Evolutionary conservation across 1,140 invertebrate species (phyloP), one percentile per base, ranked within the genome.

Genomic region (Archivesica marissinica): DNA sequence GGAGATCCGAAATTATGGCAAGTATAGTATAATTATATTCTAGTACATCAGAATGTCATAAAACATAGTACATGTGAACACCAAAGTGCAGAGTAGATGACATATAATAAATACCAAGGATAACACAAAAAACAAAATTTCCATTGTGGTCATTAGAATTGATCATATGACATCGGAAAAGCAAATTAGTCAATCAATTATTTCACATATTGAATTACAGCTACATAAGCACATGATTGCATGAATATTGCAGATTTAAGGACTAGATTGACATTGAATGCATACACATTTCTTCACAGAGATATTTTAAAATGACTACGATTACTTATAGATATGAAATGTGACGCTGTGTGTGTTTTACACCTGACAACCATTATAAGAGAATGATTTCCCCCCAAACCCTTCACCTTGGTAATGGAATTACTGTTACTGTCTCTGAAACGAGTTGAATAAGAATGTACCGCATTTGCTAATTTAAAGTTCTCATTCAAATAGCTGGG

Each of bases 281-380:
- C 56, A 59, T 59, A 59, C 28, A 59, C 28, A 30, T 23, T 59
- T 28, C 25, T 30, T 59, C 33, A 11, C n/a, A 59, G 11, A 59
- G 11, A 59, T 59, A 30, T 64, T 64, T 74, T 74, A 2, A 74
- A 74, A 74, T 39, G 23, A 47, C 20, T 20, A 39, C 3, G 41
- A 39, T 25, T 74, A 3, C 7, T 30, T 20, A 44, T 74, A 30
- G 15, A 33, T 25, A 2, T 25, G 25, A 74, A 20, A 44, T 74
- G 38, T 13, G 70, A 23, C 28, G 70, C 25, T 47, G 52, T n/a
- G 52, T n/a, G 41, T 74, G 44, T 74, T 74, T 44, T 44, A 74
- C 25, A 6, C 4, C 25, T 39, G 41, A 74, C 70, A 74, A 39
- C 44, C 41, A 39, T 44, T 33, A 50, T 25, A 74, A 7, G 38